Evolutionary conservation across 1,140 invertebrate genomes (phyloP), one percentile per base, ranked within the genome.

Genomic region (Drosophila pallidifrons): DNA sequence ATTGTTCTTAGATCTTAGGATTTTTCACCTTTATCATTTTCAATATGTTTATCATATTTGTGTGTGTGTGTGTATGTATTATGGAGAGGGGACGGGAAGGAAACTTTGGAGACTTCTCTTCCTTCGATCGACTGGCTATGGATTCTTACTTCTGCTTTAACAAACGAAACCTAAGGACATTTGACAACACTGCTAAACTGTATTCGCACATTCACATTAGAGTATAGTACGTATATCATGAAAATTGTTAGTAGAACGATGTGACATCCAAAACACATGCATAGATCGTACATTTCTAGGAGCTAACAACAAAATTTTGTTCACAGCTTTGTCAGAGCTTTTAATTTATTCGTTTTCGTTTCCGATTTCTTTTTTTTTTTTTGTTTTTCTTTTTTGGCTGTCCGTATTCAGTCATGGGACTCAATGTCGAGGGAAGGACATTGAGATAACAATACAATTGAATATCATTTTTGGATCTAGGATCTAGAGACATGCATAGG

Each of bases 1-100:
- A 89, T 89, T 79, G 79, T 76, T 89, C 77, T 79, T 90, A 90
- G 67, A 81, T 47, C 54, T 60, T 87, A 79, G 79, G 83, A 88
- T 87, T 55, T 65, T 87, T 87, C 79, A 87, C 83, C 82, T 85
- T 68, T 61, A 69, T 64, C 59, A 46, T 47, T 75, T 32, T 32
- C 30, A 52, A 43, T 43, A 43, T 43, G 41, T 67, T 68, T 54
- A 41, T 8, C 7, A 54, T 52, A 52, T 20, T 15, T 43, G n/a
- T 15, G 8, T 41, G 25, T 63, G 28, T 38, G 5, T 49, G 59
- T 30, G 63, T n/a, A n/a, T 20, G 8, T 38, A 10, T 5, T 38
- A 10, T 38, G 35, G 35, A 10, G 35, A 3, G 10, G 2, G 35
- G 6, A 10, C 7, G 6, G 35, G 35, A 10, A 10, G 35, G 32